A percentile compares a stretch with the other conserved stretches of the same genome.
Conservation (phyloP, 2,797 vertebrate species). For the Oryzias dopingdopingensis region DNA sequence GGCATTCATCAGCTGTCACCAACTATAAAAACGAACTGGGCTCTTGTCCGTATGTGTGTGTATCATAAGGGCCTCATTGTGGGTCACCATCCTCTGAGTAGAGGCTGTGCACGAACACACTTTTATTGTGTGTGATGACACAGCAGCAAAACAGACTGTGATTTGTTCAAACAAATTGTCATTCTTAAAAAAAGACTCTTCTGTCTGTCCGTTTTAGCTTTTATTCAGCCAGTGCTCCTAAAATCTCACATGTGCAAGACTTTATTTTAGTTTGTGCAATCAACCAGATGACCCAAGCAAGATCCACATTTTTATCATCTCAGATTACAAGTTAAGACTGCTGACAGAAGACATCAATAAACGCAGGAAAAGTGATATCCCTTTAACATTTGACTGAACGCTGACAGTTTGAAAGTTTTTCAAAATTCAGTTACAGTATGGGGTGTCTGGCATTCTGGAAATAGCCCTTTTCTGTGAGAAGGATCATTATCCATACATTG, state of each 20-base stretch:
- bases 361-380: slow-evolving; percentile 21
- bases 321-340: background rate
- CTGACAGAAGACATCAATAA: slow-evolving; percentile 9
- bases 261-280: background rate
- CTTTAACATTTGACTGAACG: slow-evolving; percentile 17
- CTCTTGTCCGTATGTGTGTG: slow-evolving; percentile 19
- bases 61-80: slow-evolving; percentile 13
- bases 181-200: background rate
- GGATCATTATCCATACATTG: slow-evolving; percentile 17
- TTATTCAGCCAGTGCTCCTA: background rate
- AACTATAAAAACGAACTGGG: slow-evolving; percentile 71
- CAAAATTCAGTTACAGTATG: slow-evolving; percentile 21
- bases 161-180: slow-evolving; percentile 7
- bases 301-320: slow-evolving; percentile 2
- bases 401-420: slow-evolving; percentile 35
- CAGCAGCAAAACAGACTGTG: slow-evolving; percentile 4
- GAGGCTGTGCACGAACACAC: slow-evolving; percentile 38
- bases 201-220: too few species aligned
- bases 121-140: slow-evolving; percentile 31
- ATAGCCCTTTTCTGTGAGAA: slow-evolving; percentile 37
- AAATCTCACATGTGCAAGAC: background rate
- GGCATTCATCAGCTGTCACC: slow-evolving; percentile 73
- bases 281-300: background rate
- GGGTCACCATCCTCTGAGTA: slow-evolving; percentile 39
- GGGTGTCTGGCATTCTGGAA: slow-evolving; percentile 40